Conservation (phyloP, 2,113 vertebrate genomes). For the Columba janthina region DNA sequence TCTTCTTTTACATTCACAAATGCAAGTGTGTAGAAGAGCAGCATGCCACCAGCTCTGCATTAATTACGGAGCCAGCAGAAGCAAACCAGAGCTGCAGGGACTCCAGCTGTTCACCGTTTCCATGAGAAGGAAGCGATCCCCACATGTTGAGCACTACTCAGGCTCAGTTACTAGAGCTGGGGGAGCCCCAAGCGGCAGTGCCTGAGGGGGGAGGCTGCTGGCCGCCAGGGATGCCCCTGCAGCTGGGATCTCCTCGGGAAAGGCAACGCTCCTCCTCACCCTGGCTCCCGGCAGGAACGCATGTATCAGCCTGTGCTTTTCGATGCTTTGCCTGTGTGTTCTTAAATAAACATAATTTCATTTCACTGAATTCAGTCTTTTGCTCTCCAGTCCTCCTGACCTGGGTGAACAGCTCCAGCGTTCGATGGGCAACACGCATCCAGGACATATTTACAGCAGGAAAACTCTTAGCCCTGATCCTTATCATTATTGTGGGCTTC, state of each 20-base stretch:
- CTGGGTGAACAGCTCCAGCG: constrained; percentile 96
- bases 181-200: background rate
- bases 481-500: constrained; percentile 92
- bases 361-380: constrained; percentile 34
- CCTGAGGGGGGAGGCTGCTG: background rate
- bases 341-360: background rate
- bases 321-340: background rate
- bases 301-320: rapidly evolving
- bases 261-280: background rate
- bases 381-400: constrained; percentile 88
- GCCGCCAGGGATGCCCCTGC: background rate
- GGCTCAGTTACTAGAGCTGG: background rate
- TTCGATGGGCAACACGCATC: constrained; percentile 94
- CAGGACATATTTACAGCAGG: constrained; percentile 95
- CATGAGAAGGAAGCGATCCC: background rate
- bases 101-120: rapidly evolving
- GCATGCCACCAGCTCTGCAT: rapidly evolving
- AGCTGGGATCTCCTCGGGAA: background rate
- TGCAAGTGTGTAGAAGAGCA: rapidly evolving
- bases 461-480: constrained; percentile 90
- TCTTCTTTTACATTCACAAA: background rate
- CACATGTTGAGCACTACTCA: rapidly evolving
- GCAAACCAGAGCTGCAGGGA: background rate
- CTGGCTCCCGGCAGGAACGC: rapidly evolving
- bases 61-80: background rate